Conservation (phyloP, 2,113 vertebrate genomes). For the Acrocephalus arundinaceus region DNA sequence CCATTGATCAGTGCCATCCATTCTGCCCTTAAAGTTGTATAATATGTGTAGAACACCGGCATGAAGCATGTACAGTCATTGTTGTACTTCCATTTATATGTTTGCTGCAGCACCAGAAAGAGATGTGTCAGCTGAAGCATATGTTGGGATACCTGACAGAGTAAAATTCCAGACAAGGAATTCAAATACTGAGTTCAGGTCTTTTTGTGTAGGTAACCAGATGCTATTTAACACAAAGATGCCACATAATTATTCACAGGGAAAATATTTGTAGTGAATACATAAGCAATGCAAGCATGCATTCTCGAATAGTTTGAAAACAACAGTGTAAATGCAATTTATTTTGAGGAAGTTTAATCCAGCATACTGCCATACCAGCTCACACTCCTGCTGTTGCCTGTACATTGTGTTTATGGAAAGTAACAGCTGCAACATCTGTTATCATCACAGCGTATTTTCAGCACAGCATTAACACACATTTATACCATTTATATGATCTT, state of each 20-base stretch:
- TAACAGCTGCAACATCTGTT: constrained; percentile 50
- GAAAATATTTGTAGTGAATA: constrained; percentile 42
- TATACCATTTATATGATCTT: background rate
- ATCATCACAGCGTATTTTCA: background rate
- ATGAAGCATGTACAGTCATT: background rate
- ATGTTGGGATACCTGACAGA: background rate
- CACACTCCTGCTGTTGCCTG: constrained; percentile 15
- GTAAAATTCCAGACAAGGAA: background rate
- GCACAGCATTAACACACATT: background rate
- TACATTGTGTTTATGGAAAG: constrained; percentile 16
- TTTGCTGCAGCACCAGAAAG: background rate
- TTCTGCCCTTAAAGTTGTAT: background rate
- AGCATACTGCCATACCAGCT: background rate
- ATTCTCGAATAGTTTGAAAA: background rate
- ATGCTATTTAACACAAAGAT: constrained; percentile 26
- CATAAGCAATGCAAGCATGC: background rate
- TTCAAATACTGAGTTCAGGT: background rate
- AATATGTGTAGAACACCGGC: background rate
- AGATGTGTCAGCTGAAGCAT: background rate
- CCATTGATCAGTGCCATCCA: background rate
- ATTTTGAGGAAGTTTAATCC: background rate
- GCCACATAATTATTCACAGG: background rate
- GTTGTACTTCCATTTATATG: background rate
- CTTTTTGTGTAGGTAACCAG: constrained; percentile 23
- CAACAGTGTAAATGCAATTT: background rate